phyloP scores from a whole-genome alignment of 2,888 invertebrate genomes.

The Cremastinae sp. region DNA sequence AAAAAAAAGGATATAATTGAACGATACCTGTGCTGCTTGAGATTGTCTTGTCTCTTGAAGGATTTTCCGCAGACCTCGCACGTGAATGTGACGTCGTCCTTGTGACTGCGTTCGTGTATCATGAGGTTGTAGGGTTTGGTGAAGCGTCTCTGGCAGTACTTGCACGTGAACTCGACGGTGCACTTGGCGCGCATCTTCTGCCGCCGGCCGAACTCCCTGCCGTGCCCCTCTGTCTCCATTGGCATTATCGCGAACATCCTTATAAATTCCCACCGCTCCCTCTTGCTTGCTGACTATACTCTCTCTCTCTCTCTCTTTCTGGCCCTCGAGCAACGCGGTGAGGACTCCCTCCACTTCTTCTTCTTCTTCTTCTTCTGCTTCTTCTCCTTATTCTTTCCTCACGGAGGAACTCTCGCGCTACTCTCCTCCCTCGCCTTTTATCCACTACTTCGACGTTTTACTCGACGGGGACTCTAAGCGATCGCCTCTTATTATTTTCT shows the following conservation, averaged over 20 bases:
- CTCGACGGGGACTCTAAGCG: conserved; percentile 56
- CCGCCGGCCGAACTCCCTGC: conserved; percentile 83
- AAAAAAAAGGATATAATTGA: conserved; percentile 13
- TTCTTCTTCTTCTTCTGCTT: conserved; percentile 60
- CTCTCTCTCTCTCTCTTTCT: conserved; percentile 64
- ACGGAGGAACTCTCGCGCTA: conserved; percentile 57
- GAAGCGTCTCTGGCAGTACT: conserved; percentile 97
- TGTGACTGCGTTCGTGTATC: conserved; percentile 98
- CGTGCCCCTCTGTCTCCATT: conserved; percentile 81
- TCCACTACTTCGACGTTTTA: conserved; percentile 59
- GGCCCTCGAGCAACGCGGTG: conserved; percentile 66
- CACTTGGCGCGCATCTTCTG: conserved; percentile 83
- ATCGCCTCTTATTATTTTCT: conserved; percentile 54
- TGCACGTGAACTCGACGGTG: conserved; percentile 93
- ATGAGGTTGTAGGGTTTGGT: conserved; percentile 98
- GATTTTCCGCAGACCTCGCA: conserved; percentile 98
- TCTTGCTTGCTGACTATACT: conserved; percentile 70
- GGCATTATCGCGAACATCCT: conserved; percentile 81
- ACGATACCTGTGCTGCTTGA: conserved; percentile 91
- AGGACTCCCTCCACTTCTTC: conserved; percentile 64
- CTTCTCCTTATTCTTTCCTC: conserved; percentile 53
- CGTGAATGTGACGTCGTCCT: conserved; percentile 97
- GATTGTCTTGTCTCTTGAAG: conserved; percentile 96
- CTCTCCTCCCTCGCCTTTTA: conserved; percentile 61
- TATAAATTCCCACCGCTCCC: conserved; percentile 80